These are phyloP conservation scores for Psilopsiagon aymara DNA, from an alignment of 2,113 vertebrate species.

Conservation along the genomic window DNA sequence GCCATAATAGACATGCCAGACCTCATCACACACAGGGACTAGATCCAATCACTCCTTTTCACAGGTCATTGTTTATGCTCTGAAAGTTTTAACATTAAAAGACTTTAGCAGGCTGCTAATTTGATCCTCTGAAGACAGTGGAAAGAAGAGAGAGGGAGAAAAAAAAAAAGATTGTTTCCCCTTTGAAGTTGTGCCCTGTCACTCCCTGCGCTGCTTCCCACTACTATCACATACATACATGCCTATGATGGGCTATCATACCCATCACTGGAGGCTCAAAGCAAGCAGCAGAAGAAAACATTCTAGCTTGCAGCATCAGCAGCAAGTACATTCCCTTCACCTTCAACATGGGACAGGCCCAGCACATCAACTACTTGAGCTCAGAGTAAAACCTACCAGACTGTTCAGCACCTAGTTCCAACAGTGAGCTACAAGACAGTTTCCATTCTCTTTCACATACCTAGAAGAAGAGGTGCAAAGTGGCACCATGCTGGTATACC, in stretches of 20 bases:
- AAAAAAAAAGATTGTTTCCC: neutral
- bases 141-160: neutral
- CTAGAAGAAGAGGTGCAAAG: neutral
- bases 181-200: neutral
- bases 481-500: neutral
- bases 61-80: conserved; percentile 29
- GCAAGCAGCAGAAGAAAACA: neutral
- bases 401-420: neutral
- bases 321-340: neutral
- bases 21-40: neutral
- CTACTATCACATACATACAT: neutral
- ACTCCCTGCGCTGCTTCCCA: neutral
- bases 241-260: neutral
- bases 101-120: conserved; percentile 28
- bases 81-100: conserved; percentile 43
- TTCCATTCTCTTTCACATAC: neutral
- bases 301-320: neutral
- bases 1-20: conserved; percentile 47
- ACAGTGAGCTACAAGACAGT: neutral
- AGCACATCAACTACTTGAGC: neutral
- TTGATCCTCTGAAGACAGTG: neutral
- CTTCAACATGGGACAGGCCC: neutral
- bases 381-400: neutral
- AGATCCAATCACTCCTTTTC: conserved; percentile 36
- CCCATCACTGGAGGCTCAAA: neutral